Conservation (phyloP, 1,140 invertebrate genomes). For the Aphelenchoides besseyi region DNA sequence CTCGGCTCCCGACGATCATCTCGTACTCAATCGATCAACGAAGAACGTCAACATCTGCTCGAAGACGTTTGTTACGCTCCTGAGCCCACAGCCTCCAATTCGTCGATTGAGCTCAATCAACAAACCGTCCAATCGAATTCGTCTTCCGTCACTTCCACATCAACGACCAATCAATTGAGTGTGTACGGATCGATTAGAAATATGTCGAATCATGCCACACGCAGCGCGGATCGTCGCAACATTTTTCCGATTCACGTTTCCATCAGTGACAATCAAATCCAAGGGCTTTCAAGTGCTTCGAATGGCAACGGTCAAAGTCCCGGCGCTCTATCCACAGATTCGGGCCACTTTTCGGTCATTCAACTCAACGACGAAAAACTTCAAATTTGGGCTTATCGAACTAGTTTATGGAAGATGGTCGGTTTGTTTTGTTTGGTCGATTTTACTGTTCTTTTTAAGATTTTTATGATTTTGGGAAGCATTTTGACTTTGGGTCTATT, state of each 20-base stretch:
- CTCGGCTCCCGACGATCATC: not conserved
- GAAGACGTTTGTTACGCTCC: not conserved
- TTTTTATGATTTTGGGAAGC: constrained; percentile 28
- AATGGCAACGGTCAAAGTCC: not conserved
- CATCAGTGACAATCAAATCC: not conserved
- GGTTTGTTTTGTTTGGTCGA: constrained; percentile 13
- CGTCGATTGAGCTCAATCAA: not conserved
- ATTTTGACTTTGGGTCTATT: constrained; percentile 51
- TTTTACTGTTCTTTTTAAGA: constrained; percentile 37
- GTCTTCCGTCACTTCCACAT: not conserved
- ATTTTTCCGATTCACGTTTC: not conserved
- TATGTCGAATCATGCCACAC: not conserved
- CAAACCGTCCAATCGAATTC: not conserved
- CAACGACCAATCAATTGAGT: not conserved
- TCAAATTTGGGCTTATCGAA: constrained; percentile 48
- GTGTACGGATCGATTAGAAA: not conserved
- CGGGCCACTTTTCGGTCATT: constrained; percentile 44
- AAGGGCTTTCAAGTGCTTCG: constrained; percentile 12
- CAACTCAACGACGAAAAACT: constrained; percentile 44
- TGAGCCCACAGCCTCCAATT: constrained; percentile 4
- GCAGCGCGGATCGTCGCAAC: constrained; percentile 1
- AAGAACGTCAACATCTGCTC: constrained; percentile 9
- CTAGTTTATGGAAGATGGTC: constrained; percentile 36
- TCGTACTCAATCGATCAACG: not conserved
- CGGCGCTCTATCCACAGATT: constrained; percentile 16